Conservation (phyloP, 2,797 vertebrate species). For the Acanthornis magna region DNA sequence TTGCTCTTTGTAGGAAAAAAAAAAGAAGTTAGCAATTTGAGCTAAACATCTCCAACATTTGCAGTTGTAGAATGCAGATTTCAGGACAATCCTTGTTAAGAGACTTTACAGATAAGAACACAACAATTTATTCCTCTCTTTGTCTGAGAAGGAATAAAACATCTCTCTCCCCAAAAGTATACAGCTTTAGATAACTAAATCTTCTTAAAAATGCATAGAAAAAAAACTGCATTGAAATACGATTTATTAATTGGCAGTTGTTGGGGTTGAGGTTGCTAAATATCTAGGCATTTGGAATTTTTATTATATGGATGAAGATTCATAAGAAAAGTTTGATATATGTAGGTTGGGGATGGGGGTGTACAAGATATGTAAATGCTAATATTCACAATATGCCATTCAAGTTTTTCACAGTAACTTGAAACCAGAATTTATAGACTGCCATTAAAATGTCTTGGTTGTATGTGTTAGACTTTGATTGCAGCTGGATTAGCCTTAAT, state of each 20-base stretch:
- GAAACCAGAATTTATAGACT: background rate
- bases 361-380: background rate
- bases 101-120: background rate
- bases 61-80: background rate
- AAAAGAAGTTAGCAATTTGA: background rate
- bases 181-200: background rate
- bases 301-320: background rate
- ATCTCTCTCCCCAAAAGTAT: background rate
- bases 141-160: background rate
- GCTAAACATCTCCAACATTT: background rate
- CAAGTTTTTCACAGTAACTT: background rate
- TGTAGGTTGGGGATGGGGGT: accelerated
- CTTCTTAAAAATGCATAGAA: background rate
- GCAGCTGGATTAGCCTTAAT: background rate
- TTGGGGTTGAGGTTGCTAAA: accelerated
- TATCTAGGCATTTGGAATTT: background rate
- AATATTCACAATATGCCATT: background rate
- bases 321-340: background rate
- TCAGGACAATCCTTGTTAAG: background rate
- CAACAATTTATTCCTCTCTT: background rate
- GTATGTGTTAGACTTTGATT: background rate
- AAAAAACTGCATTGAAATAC: background rate
- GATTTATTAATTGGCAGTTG: background rate
- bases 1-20: background rate
- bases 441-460: constrained; percentile 7